These are phyloP conservation scores for Dryocosmus kuriphilus DNA, from an alignment of 2,888 invertebrate species.

Conservation along the genomic window DNA sequence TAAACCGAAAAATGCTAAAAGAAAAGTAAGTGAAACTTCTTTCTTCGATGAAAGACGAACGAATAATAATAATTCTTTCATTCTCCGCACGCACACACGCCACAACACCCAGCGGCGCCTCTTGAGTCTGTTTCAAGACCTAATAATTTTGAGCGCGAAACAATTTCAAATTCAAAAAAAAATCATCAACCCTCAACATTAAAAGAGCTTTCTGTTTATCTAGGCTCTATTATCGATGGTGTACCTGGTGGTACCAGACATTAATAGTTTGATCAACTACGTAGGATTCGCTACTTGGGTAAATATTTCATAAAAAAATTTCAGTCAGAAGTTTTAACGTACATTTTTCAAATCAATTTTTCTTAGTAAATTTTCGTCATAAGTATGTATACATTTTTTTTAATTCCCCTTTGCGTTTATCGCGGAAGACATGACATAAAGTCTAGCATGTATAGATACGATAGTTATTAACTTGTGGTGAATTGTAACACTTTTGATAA, in stretches of 20 bases:
- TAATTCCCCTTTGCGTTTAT: neutral
- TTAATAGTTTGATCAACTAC: constrained; percentile 97
- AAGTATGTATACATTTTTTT: neutral
- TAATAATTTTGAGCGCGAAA: no score
- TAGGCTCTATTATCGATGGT: constrained; percentile 94
- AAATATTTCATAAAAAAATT: constrained; percentile 68
- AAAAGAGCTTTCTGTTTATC: constrained; percentile 46
- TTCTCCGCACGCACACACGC: no score
- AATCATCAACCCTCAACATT: no score
- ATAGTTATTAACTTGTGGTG: constrained; percentile 13
- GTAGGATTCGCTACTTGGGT: constrained; percentile 98
- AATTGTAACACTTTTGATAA: constrained; percentile 34
- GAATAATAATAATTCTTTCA: no score
- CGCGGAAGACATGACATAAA: neutral
- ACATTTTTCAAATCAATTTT: neutral
- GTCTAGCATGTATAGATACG: neutral
- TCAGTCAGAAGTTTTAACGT: no score
- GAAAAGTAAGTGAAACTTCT: no score
- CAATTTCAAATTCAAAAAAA: no score
- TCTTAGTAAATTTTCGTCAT: no score
- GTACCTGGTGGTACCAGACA: constrained; percentile 95
- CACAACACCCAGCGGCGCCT: no score
- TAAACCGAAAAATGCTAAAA: no score
- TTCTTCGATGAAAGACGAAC: no score
- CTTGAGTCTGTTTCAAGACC: no score